A percentile compares a stretch with the other conserved stretches of the same genome.
phyloP scores from a whole-genome alignment of 2,113 vertebrate genomes.

The Onychostruthus taczanowskii region DNA sequence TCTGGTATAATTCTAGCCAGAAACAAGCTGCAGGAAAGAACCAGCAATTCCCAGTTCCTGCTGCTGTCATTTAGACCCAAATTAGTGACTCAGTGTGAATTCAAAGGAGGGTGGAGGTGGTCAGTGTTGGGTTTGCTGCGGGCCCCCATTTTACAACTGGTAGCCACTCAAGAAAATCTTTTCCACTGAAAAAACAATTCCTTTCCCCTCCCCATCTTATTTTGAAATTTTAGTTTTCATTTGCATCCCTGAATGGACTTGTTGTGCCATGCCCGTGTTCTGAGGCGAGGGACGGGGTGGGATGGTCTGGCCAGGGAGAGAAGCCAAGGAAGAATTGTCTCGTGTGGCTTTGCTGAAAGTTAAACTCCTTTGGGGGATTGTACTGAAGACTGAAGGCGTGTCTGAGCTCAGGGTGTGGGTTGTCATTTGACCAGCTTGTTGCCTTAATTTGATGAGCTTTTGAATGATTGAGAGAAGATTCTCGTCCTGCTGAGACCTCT shows the following conservation, averaged over 20 bases:
- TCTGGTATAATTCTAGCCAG: background rate
- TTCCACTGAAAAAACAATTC: background rate
- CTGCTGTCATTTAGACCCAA: background rate
- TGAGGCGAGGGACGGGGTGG: rapidly evolving
- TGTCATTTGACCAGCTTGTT: background rate
- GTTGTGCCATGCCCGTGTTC: background rate
- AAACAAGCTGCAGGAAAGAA: background rate
- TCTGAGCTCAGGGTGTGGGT: background rate
- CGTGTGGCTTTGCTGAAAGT: background rate
- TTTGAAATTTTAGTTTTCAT: background rate
- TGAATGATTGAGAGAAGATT: background rate
- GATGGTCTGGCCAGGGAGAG: background rate
- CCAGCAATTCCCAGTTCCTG: background rate
- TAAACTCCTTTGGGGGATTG: background rate
- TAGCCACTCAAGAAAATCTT: background rate
- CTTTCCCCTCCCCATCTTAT: background rate
- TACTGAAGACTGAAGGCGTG: background rate
- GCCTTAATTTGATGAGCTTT: background rate
- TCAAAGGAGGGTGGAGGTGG: background rate
- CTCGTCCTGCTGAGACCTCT: background rate
- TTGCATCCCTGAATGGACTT: background rate
- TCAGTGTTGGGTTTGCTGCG: background rate
- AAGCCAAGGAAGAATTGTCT: background rate
- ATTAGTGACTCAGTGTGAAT: background rate
- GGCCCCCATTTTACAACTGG: background rate